Conservation (phyloP, 2,888 invertebrate genomes). For the Camptogramma bilineatum region DNA sequence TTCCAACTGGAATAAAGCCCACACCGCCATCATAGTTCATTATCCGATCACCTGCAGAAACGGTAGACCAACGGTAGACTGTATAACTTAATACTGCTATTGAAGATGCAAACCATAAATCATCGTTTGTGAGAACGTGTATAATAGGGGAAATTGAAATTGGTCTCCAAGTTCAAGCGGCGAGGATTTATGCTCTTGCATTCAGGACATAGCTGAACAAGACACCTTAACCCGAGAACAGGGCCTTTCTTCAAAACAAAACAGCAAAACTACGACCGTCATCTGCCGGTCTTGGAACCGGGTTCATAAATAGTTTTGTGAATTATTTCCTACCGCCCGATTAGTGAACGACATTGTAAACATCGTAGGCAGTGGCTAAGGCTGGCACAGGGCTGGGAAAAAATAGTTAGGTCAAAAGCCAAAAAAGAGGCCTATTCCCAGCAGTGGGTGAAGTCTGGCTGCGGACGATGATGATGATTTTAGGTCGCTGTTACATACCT, state of each 20-base stretch:
- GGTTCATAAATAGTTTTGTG: background rate
- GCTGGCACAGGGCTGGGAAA: too few relatives aligned
- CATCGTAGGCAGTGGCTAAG: too few relatives aligned
- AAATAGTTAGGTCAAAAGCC: too few relatives aligned
- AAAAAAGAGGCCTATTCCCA: too few relatives aligned
- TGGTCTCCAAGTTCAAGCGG: slow-evolving; percentile 17
- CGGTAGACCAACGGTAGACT: background rate
- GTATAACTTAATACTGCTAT: background rate
- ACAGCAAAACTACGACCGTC: background rate
- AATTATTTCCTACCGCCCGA: background rate
- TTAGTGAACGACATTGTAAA: too few relatives aligned
- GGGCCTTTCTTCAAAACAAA: slow-evolving; percentile 11
- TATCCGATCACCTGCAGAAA: background rate
- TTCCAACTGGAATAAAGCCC: too few relatives aligned
- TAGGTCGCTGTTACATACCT: too few relatives aligned
- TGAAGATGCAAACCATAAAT: background rate
- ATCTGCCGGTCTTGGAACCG: background rate
- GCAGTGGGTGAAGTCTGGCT: too few relatives aligned
- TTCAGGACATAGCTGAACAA: slow-evolving; percentile 26
- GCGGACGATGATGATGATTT: too few relatives aligned
- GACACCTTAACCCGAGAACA: slow-evolving; percentile 21
- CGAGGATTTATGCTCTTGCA: slow-evolving; percentile 21
- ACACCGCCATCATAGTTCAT: background rate
- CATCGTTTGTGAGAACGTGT: too few relatives aligned
- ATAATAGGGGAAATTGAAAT: slow-evolving; percentile 15